Evolutionary conservation across 2,797 vertebrate species (phyloP).

Genomic region (Falco rusticolus): DNA sequence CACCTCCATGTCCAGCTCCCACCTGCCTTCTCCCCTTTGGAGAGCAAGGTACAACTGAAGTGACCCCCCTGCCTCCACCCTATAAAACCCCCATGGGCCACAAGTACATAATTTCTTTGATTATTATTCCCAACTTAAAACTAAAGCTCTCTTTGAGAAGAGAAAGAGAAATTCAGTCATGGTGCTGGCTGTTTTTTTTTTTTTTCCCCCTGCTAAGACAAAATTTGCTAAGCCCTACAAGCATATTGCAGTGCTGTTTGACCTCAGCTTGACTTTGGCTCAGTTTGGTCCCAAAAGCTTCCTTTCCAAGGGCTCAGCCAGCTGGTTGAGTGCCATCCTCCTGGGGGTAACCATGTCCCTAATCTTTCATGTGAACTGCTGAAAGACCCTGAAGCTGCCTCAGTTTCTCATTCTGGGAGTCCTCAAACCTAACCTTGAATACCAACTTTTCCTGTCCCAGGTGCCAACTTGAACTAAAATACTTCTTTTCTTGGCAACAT

Average conservation of each 20-base stretch:
- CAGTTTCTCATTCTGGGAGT: neutral
- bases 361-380: neutral
- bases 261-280: neutral
- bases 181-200: neutral
- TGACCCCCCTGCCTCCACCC: neutral
- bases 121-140: neutral
- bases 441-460: neutral
- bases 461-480: neutral
- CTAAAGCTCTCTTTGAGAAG: neutral
- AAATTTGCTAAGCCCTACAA: neutral
- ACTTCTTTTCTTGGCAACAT: neutral
- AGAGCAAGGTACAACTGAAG: neutral
- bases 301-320: neutral
- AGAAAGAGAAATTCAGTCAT: neutral
- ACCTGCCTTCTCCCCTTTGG: rapidly evolving
- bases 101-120: neutral
- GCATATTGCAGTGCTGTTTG: rapidly evolving
- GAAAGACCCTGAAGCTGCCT: neutral
- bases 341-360: neutral
- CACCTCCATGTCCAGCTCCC: neutral
- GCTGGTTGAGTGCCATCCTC: neutral
- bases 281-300: neutral
- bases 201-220: neutral
- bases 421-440: neutral
- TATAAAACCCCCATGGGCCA: neutral